Evolutionary conservation across 2,113 vertebrate genomes (phyloP), one percentile per base, ranked within the genome.

Genomic region (Rhadina sibilatrix): DNA sequence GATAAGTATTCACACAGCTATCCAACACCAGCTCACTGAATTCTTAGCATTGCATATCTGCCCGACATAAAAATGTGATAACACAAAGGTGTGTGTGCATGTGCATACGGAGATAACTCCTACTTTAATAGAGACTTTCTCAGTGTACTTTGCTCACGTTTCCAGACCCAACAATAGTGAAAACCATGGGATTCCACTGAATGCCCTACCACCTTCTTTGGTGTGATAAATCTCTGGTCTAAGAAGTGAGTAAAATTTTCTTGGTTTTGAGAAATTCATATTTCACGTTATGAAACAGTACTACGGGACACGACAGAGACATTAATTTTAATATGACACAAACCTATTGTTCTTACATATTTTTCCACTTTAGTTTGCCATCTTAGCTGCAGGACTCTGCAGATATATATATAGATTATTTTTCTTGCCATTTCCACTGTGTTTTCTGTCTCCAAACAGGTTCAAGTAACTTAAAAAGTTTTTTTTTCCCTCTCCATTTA

Each of bases 11-110:
- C 61, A 70, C 46, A 61, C 6, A 56, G 84, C 38, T 63, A 16
- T 72, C 83, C 84, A 83, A 77, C 84, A 93, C 70, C 78, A 91
- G 23, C 53, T 42, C 27, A 27, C 33, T 12, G 66, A 69, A 94
- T 95, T 90, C 90, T 71, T 56, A 49, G 50, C 76, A 78, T 66
- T 92, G 76, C 76, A 38, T 64, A 52, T 94, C 90, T 77, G 54
- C n/a, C 56, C 69, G 8, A 75, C 52, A 49, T 71, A 81, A 33
- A 68, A 89, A 75, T 9, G 76, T 28, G 90, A 80, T 83, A 89
- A 75, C 35, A 44, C 47, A 89, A 93, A 96, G 78, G 71, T 74
- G 65, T 80, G 60, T 61, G 35, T 54, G 21, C 42, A 27, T 76
- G 53, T 22, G 17, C 6, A 44, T 2, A 16, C 0, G 0, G 6